These are phyloP conservation scores for Reinhardtius hippoglossoides DNA, from an alignment of 2,113 vertebrate genomes.

Conservation along the genomic window DNA sequence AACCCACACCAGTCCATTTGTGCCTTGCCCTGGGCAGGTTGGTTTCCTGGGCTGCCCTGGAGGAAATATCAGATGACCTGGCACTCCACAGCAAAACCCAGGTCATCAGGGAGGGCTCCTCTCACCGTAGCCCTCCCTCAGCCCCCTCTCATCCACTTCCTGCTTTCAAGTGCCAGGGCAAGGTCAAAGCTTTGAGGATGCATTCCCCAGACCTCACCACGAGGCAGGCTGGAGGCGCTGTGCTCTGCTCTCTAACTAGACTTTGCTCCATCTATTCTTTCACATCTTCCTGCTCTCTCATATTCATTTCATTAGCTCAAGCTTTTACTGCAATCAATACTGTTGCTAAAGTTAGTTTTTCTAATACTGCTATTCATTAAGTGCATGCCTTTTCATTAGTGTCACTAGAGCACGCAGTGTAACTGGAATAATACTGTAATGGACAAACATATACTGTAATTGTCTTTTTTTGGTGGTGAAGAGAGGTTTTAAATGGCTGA, in stretches of 20 bases:
- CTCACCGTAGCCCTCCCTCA: slow-evolving; percentile 42
- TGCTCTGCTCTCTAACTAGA: slow-evolving; percentile 58
- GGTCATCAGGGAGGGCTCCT: slow-evolving; percentile 78
- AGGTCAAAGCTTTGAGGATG: slow-evolving; percentile 82
- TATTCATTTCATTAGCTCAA: slow-evolving; percentile 79
- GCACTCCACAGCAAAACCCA: slow-evolving; percentile 74
- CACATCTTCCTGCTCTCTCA: slow-evolving; percentile 64
- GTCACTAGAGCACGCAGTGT: slow-evolving; percentile 62
- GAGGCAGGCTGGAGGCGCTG: slow-evolving; percentile 77
- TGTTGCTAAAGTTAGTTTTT: slow-evolving; percentile 71
- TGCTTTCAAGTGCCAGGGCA: slow-evolving; percentile 82
- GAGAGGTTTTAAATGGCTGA: slow-evolving; percentile 50
- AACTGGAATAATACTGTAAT: slow-evolving; percentile 73
- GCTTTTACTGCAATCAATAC: slow-evolving; percentile 81
- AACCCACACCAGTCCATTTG: slow-evolving; percentile 75
- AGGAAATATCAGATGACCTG: slow-evolving; percentile 86
- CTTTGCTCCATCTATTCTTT: slow-evolving; percentile 67
- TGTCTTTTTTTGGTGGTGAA: slow-evolving; percentile 34
- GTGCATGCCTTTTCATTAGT: slow-evolving; percentile 76
- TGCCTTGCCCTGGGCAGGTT: slow-evolving; percentile 73
- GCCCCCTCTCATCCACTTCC: slow-evolving; percentile 73
- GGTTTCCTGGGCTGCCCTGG: slow-evolving; percentile 82
- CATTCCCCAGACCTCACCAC: slow-evolving; percentile 76
- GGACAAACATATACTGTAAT: slow-evolving; percentile 68
- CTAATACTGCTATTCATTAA: slow-evolving; percentile 74